A percentile compares a stretch with the other conserved stretches of the same genome.
phyloP scores from a whole-genome alignment of 2,888 invertebrate genomes.

The Acrocyrtus sp. region DNA sequence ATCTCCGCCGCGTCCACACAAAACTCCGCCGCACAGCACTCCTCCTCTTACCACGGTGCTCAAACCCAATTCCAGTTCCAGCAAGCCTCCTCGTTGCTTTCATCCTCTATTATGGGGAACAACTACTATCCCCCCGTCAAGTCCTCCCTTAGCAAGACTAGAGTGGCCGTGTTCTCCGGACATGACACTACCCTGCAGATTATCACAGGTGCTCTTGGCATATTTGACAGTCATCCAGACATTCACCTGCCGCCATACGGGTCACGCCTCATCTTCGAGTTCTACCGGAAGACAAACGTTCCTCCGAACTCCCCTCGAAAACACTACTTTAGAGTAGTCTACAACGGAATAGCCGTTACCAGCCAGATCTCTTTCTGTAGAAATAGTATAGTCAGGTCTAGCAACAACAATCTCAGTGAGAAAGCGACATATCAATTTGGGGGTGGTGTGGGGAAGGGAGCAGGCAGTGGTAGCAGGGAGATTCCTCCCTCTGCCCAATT shows the following conservation, averaged over 20 bases:
- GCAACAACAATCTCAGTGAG: constrained; percentile 25
- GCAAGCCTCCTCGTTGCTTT: constrained; percentile 40
- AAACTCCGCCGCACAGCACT: constrained; percentile 33
- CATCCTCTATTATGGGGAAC: constrained; percentile 48
- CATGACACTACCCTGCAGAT: constrained; percentile 93
- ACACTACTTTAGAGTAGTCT: constrained; percentile 84
- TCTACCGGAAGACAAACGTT: constrained; percentile 74
- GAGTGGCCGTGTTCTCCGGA: constrained; percentile 85
- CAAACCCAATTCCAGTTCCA: constrained; percentile 30
- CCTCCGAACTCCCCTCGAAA: constrained; percentile 70
- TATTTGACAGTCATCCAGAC: constrained; percentile 69
- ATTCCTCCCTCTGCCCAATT: constrained; percentile 65
- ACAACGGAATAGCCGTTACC: constrained; percentile 89
- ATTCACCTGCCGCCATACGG: constrained; percentile 83
- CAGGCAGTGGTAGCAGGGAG: constrained; percentile 68
- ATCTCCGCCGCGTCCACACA: constrained; percentile 28
- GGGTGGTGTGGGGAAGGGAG: too few relatives aligned
- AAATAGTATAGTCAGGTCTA: constrained; percentile 64
- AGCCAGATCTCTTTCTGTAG: constrained; percentile 83
- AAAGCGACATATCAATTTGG: constrained; percentile 66
- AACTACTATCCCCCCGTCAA: constrained; percentile 44
- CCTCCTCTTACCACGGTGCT: constrained; percentile 49
- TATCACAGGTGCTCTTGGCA: constrained; percentile 81
- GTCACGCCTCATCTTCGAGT: constrained; percentile 86
- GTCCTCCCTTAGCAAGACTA: constrained; percentile 64